These are phyloP conservation scores for Squalus acanthias DNA, from an alignment of 2,797 vertebrate species.

Conservation along the genomic window DNA sequence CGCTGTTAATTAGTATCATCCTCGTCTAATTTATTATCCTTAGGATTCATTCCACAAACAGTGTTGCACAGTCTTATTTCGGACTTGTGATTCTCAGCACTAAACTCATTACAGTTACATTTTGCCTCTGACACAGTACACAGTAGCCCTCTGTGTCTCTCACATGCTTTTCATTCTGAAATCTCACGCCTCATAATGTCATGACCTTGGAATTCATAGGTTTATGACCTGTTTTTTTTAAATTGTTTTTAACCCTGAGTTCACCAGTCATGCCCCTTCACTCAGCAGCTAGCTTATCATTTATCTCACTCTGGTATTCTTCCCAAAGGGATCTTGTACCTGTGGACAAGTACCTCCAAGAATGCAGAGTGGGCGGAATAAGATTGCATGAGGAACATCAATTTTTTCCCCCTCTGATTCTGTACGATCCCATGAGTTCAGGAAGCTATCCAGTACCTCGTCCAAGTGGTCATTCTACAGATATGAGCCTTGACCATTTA, in stretches of 20 bases:
- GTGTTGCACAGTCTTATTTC: slow-evolving; percentile 10
- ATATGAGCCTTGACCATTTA: too few species aligned
- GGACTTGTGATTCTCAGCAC: slow-evolving; percentile 37
- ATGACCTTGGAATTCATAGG: slow-evolving; percentile 60
- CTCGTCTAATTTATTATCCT: slow-evolving; percentile 44
- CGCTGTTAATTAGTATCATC: slow-evolving; percentile 47
- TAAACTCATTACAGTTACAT: slow-evolving; percentile 32
- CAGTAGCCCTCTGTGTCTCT: slow-evolving; percentile 45
- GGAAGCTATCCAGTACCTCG: neutral
- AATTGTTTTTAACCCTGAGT: neutral
- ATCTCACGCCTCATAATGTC: slow-evolving; percentile 56
- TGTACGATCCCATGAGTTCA: neutral
- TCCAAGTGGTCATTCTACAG: neutral
- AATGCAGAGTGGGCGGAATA: neutral
- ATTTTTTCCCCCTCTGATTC: neutral
- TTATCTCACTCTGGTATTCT: neutral
- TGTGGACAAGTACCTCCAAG: neutral
- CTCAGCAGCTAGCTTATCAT: neutral
- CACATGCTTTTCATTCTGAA: slow-evolving; percentile 64
- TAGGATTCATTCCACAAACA: slow-evolving; percentile 22
- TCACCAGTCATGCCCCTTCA: neutral
- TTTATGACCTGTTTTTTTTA: slow-evolving; percentile 57
- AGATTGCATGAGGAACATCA: neutral
- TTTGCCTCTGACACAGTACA: neutral
- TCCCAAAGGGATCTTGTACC: neutral